Evolutionary conservation across 1,140 invertebrate genomes (phyloP).

Genomic region (Trachelipus rathkii): DNA sequence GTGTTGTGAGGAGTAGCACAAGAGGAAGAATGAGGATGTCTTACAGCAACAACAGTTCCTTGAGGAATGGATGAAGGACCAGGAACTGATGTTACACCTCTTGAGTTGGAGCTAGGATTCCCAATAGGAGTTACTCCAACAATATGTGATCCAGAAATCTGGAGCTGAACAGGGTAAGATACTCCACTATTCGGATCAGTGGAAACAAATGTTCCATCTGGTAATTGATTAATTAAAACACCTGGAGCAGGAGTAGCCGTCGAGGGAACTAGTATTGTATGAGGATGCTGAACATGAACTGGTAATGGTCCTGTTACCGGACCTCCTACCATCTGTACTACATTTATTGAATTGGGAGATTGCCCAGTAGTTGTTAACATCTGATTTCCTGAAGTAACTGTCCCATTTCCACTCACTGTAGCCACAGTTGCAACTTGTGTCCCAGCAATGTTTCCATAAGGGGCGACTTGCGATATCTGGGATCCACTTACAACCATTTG

Average conservation of each 20-base stretch:
- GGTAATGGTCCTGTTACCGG: constrained; percentile 36
- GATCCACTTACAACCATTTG: constrained; percentile 42
- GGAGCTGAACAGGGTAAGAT: constrained; percentile 42
- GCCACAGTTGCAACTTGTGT: constrained; percentile 38
- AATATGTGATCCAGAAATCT: constrained; percentile 40
- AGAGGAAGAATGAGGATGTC: constrained; percentile 26
- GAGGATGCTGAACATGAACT: constrained; percentile 39
- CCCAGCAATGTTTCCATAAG: constrained; percentile 38
- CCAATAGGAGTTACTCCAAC: constrained; percentile 34
- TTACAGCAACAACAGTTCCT: constrained; percentile 40
- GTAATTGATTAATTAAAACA: constrained; percentile 39
- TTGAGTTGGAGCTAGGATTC: constrained; percentile 7
- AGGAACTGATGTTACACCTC: constrained; percentile 27
- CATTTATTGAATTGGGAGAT: constrained; percentile 42
- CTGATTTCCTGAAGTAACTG: constrained; percentile 29
- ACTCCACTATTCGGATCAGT: constrained; percentile 43
- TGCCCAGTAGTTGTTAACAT: constrained; percentile 33
- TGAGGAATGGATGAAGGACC: constrained; percentile 28
- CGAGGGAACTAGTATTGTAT: constrained; percentile 40
- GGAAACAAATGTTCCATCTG: constrained; percentile 44
- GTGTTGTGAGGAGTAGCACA: constrained; percentile 5
- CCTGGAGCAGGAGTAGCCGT: constrained; percentile 32
- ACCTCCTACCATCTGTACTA: constrained; percentile 45
- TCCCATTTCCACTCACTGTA: constrained; percentile 31
- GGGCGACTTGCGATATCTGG: constrained; percentile 39